Evolutionary conservation across 2,888 invertebrate genomes (phyloP).

Genomic region (Oxyscelio sp.): DNA sequence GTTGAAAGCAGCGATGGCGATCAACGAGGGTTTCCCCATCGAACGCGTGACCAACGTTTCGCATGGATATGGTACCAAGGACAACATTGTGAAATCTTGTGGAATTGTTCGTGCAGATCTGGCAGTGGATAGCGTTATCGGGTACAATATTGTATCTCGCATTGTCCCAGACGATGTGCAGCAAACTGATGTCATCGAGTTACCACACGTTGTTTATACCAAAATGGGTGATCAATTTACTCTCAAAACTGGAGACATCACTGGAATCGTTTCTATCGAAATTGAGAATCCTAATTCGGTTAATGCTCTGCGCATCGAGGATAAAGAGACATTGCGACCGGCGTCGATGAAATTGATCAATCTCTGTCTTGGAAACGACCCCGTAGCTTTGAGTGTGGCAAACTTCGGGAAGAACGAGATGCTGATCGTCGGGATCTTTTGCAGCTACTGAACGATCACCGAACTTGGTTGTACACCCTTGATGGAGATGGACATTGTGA

Average conservation of each 20-base stretch:
- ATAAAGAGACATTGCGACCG: not conserved
- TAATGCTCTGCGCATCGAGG: not conserved
- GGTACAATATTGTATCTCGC: constrained; percentile 46
- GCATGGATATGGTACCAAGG: constrained; percentile 42
- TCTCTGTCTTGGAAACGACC: not conserved
- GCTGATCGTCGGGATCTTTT: too few relatives aligned
- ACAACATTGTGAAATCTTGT: constrained; percentile 41
- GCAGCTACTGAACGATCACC: too few relatives aligned
- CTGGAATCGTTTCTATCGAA: too few relatives aligned
- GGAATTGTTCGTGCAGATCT: constrained; percentile 44
- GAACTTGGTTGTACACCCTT: too few relatives aligned
- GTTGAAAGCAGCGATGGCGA: constrained; percentile 50
- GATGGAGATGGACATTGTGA: too few relatives aligned
- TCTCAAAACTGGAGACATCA: too few relatives aligned
- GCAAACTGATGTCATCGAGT: not conserved
- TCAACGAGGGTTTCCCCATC: not conserved
- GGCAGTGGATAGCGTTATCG: constrained; percentile 64
- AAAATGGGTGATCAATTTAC: too few relatives aligned
- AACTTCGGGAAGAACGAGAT: too few relatives aligned
- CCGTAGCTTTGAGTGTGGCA: too few relatives aligned
- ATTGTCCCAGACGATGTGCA: constrained; percentile 34
- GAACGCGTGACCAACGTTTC: constrained; percentile 2
- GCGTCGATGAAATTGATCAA: constrained; percentile 11
- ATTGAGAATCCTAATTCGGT: too few relatives aligned
- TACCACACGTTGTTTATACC: too few relatives aligned